Evolutionary conservation across 1,140 invertebrate species (phyloP), one percentile per base, ranked within the genome.

Genomic region (Lepidotrigona ventralis): DNA sequence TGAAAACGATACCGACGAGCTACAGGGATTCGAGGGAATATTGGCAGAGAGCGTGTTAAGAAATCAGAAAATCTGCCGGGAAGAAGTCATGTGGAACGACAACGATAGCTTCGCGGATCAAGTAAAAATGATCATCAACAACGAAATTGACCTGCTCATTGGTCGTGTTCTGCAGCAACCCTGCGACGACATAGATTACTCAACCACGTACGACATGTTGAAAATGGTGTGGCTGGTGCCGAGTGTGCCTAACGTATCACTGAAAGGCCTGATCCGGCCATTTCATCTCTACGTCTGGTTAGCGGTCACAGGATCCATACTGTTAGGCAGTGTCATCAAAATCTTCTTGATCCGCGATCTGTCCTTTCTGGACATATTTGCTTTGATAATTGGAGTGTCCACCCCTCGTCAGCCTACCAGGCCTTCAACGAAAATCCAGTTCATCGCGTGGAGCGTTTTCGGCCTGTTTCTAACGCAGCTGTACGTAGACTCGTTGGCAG

Each of bases 401-500:
- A 85, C 87, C 79, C 54, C 74, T 5, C 84, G 84, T 12, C 90
- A 92, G 56, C 93, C 93, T 0, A 75, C 21, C 0, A 88, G 63
- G 56, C 19, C 84, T 0, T 93, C 93, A 0, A 79, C 84, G 0
- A 85, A 90, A 68, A 83, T 94, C 4, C 85, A 91, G 5, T 94
- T 91, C 29, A 81, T 93, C 23, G 89, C 92, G 17, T 93, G 92
- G 92, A 79, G 87, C 1, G 33, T 93, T 0, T 93, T 92, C 39
- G 91, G 93, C 5, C 91, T 91, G 53, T 88, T 93, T n/a, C 69
- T 94, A 0, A 85, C 88, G 23, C 92, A 94, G 63, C 86, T 90
- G 56, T 93, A 93, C 75, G 79, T 93, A 5, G 92, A 92, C 17
- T 91, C 93, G 0, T 75, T 94, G 51, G 90, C 93, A 0, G 91